Conservation (phyloP, 1,140 invertebrate genomes). For the Dysdera silvatica region DNA sequence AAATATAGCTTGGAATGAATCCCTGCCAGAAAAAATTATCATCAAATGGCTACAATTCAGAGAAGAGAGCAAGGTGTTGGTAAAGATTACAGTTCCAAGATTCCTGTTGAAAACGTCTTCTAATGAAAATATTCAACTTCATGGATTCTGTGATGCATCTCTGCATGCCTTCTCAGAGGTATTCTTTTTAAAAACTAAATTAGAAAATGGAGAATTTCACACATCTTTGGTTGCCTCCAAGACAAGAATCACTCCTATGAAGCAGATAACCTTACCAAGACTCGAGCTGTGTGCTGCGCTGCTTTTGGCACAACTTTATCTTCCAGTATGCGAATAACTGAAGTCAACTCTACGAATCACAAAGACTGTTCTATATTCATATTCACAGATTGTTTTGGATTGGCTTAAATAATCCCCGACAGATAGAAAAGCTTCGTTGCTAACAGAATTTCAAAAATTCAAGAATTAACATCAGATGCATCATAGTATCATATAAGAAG, state of each 20-base stretch:
- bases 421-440: too few relatives aligned
- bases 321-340: too few relatives aligned
- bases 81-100: constrained; percentile 1
- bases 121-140: constrained; percentile 38
- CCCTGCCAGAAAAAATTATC: constrained; percentile 36
- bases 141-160: constrained; percentile 41
- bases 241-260: constrained; percentile 38
- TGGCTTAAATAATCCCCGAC: too few relatives aligned
- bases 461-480: too few relatives aligned
- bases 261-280: constrained; percentile 33
- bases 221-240: neutral
- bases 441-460: too few relatives aligned
- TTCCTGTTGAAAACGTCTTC: constrained; percentile 27
- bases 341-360: too few relatives aligned
- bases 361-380: too few relatives aligned
- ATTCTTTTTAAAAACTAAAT: neutral
- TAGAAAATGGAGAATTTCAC: neutral
- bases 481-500: too few relatives aligned
- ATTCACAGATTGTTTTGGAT: too few relatives aligned
- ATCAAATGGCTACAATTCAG: constrained; percentile 37
- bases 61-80: constrained; percentile 30
- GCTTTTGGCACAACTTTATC: constrained; percentile 7
- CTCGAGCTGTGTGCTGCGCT: constrained; percentile 24
- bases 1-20: constrained; percentile 3
- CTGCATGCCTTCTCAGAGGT: constrained; percentile 38